Percentiles rank a stretch among this genome's conserved stretches.
phyloP scores from a whole-genome alignment of 2,797 vertebrate species.

The Trichosurus vulpecula region DNA sequence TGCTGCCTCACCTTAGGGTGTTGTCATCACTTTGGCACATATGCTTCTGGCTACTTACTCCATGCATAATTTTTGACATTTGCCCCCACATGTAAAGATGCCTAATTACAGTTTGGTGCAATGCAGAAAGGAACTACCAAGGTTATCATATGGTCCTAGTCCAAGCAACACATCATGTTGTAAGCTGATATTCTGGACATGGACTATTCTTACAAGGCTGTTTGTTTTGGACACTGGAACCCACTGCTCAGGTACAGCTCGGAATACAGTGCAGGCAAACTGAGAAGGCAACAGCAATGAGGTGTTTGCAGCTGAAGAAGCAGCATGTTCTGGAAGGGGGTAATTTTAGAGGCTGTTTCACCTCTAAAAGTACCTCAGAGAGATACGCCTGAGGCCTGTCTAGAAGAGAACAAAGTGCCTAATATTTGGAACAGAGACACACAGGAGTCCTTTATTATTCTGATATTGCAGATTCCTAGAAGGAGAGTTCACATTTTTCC shows the following conservation, averaged over 20 bases:
- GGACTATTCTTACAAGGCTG: conserved; percentile 18
- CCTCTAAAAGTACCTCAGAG: conserved; percentile 27
- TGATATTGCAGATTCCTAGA: conserved; percentile 36
- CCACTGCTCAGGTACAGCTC: neutral
- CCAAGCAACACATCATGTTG: neutral
- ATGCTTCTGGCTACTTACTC: neutral
- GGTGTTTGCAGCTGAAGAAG: neutral
- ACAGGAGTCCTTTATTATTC: neutral
- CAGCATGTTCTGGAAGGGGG: conserved; percentile 14
- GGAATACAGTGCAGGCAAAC: conserved; percentile 24
- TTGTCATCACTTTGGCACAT: neutral
- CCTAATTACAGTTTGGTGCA: neutral
- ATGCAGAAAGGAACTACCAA: neutral
- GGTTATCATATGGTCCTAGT: neutral
- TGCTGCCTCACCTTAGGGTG: neutral
- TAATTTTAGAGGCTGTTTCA: neutral
- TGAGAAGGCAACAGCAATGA: conserved; percentile 23
- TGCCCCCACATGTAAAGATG: neutral
- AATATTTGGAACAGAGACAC: conserved; percentile 36
- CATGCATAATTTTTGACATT: neutral
- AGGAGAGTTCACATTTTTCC: neutral
- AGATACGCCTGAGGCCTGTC: neutral
- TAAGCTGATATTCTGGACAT: neutral
- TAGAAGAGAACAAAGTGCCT: conserved; percentile 42
- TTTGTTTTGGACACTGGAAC: conserved; percentile 44